Evolutionary conservation across 2,888 invertebrate species (phyloP).

Genomic region (Tinea semifulvella): DNA sequence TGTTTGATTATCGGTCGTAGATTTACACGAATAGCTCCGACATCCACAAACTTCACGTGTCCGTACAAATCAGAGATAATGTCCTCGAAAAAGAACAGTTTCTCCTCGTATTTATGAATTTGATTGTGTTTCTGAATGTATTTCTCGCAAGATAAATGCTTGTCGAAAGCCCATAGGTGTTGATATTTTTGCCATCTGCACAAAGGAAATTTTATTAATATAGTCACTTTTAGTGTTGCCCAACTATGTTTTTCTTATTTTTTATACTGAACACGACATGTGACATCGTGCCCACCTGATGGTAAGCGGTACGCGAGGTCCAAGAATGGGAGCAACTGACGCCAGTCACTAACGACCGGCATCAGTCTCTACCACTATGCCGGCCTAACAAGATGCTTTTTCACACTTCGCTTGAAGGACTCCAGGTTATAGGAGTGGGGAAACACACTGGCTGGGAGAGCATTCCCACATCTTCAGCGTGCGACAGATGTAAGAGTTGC

Average conservation of each 20-base stretch:
- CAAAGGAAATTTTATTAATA: constrained; percentile 19
- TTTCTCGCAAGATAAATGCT: constrained; percentile 76
- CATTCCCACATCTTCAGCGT: too few species aligned
- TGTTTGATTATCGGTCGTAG: constrained; percentile 74
- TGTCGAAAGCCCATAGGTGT: constrained; percentile 81
- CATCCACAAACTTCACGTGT: constrained; percentile 68
- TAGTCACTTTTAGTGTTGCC: background rate
- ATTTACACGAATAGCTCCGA: constrained; percentile 78
- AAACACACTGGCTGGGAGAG: too few species aligned
- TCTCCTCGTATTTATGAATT: constrained; percentile 77
- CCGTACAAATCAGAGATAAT: constrained; percentile 72
- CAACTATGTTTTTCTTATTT: background rate
- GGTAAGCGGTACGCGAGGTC: too few species aligned
- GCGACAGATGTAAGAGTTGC: too few species aligned
- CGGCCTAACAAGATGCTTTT: too few species aligned
- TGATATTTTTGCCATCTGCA: constrained; percentile 77
- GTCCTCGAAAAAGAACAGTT: constrained; percentile 83
- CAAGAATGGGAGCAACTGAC: too few species aligned
- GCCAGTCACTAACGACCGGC: too few species aligned
- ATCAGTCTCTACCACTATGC: too few species aligned
- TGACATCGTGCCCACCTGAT: too few species aligned
- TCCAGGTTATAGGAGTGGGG: too few species aligned
- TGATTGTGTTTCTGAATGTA: constrained; percentile 71
- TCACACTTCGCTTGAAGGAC: too few species aligned
- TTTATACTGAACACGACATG: too few species aligned